Base-by-base conservation (phyloP, 2,888 invertebrate genomes). In the Zeuzera pyrina region DNA sequence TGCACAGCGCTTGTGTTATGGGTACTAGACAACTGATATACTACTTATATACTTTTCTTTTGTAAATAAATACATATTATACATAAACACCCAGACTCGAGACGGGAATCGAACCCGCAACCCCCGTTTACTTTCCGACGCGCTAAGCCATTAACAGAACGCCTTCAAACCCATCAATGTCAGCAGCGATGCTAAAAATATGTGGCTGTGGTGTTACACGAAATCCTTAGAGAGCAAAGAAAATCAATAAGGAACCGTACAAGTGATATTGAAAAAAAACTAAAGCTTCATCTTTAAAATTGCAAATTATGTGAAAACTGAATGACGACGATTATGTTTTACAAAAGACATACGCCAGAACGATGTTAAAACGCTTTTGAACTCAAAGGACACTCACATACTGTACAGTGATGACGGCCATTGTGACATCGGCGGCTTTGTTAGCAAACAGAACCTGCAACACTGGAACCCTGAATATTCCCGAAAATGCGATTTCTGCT, bases 381-480 rank as follows among this genome's bases (percentile, higher is more conserved):
- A 39, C 13, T 8, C 29, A 23, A 13, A 16, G 8, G 13, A 24
- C 14, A 10, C 10, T 31, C 5, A 23, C 8, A 25, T 30, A 34
- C 39, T 26, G 38, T n/a, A n/a, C n/a, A n/a, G n/a, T n/a, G n/a
- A n/a, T n/a, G n/a, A n/a, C n/a, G n/a, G n/a, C n/a, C n/a, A n/a
- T n/a, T n/a, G n/a, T n/a, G n/a, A n/a, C n/a, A n/a, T n/a, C n/a
- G n/a, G 37, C 23, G 37, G 31, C 10, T 33, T 36, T 43, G 40
- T 43, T 33, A n/a, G n/a, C n/a, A 34, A 30, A 30, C 38, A 38
- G 21, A 40, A 42, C 22, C 31, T 33, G 32, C 26, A 33, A 21
- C 38, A 40, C 13, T 38, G 39, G 38, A 27, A 19, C 23, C 21
- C 35, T 38, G 14, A 36, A n/a, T n/a, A n/a, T n/a, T n/a, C n/a